Evolutionary conservation across 2,888 invertebrate genomes (phyloP).

Genomic region (Parelbella ahira): DNA sequence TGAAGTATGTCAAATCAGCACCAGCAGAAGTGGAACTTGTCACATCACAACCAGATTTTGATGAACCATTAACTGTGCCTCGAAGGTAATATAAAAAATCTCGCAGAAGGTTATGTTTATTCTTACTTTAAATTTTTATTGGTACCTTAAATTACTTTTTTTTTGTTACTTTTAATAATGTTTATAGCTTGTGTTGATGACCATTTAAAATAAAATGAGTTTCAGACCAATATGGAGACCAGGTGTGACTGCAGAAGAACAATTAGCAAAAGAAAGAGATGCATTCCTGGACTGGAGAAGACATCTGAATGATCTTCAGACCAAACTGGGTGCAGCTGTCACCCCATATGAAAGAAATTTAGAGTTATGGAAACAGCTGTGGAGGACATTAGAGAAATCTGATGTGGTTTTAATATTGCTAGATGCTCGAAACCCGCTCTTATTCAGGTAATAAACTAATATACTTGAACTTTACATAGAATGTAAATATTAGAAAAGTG

Average conservation of each 20-base stretch:
- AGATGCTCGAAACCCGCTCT: conserved; percentile 96
- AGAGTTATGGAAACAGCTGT: conserved; percentile 98
- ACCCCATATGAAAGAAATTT: conserved; percentile 99
- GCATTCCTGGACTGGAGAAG: conserved; percentile 95
- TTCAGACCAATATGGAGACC: conserved; percentile 91
- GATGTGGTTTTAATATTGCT: conserved; percentile 96
- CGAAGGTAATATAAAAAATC: conserved; percentile 81
- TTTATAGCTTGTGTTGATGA: too few species aligned
- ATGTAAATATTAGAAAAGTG: too few species aligned
- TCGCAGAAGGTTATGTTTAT: too few species aligned
- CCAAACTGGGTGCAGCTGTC: conserved; percentile 88
- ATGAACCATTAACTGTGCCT: conserved; percentile 83
- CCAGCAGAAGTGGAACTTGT: conserved; percentile 59
- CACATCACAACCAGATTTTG: conserved; percentile 68
- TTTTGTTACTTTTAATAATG: too few species aligned
- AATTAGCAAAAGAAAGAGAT: conserved; percentile 89
- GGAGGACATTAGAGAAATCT: conserved; percentile 98
- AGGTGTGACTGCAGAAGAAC: conserved; percentile 88
- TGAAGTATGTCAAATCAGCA: conserved; percentile 75
- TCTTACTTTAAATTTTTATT: too few species aligned
- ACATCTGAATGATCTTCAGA: conserved; percentile 87
- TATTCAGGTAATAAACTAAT: conserved; percentile 84
- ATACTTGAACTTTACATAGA: too few species aligned
- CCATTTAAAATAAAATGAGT: too few species aligned
- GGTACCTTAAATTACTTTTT: too few species aligned